Base-by-base conservation (phyloP, 2,113 vertebrate genomes). In the Phalacrocorax carbo region DNA sequence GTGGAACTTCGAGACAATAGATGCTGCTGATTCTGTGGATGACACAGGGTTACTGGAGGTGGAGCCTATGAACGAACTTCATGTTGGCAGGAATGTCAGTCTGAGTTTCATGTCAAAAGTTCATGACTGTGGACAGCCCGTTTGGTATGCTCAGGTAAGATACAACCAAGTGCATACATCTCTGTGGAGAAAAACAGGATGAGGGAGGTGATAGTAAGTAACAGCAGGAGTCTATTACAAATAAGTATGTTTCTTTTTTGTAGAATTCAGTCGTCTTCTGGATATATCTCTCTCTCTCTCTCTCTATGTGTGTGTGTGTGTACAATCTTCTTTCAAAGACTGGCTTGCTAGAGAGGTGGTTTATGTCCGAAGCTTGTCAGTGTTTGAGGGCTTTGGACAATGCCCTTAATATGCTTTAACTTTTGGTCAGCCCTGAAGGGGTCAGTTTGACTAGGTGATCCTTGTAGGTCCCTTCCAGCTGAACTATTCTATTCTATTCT, bases 101-200 rank as follows among this genome's bases (percentile, higher is more conserved):
- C 98, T 99, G 79, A 98, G 93, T 61, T 99, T 98, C 52, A 97
- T 99, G 98, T 98, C 99, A 92, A 99, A 98, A 98, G 98, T 98
- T 94, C 58, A 91, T 72, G 87, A 97, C 30, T 65, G 68, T 3
- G 98, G 98, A 86, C 97, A 98, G 44, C 98, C 97, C 14, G 15
- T 99, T 97, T 99, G 99, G 99, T 99, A 98, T 44, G 99, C 99
- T 97, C 99, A 99, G 99, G 99, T 99, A 97, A 95, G 96, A 62
- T 10, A 11, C 26, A 16, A 19, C 76, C 18, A 54, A 49, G 23
- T 72, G 51, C 17, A 3, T 83, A 5, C 15, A 65, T 19, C 11
- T 46, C 23, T 90, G 22, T 66, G 64, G 51, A 86, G 29, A 73
- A 92, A 30, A 25, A 58, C 10, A 52, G 54, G 82, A 60, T n/a